Conservation (phyloP, 2,888 invertebrate species). For the Ophraella communa region DNA sequence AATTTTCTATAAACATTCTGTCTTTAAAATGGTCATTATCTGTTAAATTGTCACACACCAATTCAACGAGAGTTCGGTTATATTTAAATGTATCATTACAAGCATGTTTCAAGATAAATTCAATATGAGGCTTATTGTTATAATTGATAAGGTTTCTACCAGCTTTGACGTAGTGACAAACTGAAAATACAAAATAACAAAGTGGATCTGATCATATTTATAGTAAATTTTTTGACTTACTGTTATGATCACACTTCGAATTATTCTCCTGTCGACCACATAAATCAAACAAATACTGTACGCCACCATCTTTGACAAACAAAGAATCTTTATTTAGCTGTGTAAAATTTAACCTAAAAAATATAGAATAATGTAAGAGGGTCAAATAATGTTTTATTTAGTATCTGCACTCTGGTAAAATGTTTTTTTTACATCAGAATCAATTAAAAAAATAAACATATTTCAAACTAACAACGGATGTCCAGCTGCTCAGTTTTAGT, state of each 20-base stretch:
- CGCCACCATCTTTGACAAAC: neutral
- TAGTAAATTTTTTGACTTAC: neutral
- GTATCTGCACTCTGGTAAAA: too few relatives aligned
- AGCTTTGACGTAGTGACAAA: neutral
- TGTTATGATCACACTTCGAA: neutral
- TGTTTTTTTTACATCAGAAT: too few relatives aligned
- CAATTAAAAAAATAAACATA: too few relatives aligned
- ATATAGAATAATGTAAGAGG: neutral
- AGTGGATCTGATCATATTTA: neutral
- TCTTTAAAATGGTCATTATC: conserved; percentile 21
- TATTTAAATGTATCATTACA: conserved; percentile 8
- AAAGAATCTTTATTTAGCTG: conserved; percentile 2
- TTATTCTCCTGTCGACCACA: conserved; percentile 2
- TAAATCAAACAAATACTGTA: conserved; percentile 11
- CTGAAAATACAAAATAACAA: neutral
- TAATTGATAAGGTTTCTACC: neutral
- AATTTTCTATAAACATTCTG: neutral
- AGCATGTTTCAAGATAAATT: conserved; percentile 9
- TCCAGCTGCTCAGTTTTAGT: too few relatives aligned
- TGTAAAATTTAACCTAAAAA: conserved; percentile 19
- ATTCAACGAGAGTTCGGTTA: conserved; percentile 10
- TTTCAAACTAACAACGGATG: too few relatives aligned
- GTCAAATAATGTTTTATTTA: neutral
- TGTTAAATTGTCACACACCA: conserved; percentile 18
- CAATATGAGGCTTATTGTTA: conserved; percentile 12